Conservation (phyloP, 1,140 invertebrate species). For the Sitobion miscanthi region DNA sequence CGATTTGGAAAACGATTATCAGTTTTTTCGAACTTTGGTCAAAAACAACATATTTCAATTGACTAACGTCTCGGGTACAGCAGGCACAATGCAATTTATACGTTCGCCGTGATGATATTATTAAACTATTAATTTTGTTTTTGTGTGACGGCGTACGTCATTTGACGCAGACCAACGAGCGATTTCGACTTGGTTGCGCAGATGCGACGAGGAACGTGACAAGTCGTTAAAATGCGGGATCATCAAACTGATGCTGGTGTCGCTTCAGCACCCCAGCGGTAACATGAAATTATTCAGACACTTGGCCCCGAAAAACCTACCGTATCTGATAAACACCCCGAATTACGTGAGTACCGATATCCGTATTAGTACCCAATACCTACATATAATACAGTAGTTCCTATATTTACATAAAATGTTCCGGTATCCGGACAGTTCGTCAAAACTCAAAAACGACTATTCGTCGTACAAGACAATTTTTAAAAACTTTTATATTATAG, state of each 20-base stretch:
- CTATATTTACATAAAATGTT: too few species aligned
- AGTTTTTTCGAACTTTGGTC: background rate
- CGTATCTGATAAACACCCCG: background rate
- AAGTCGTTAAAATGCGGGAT: background rate
- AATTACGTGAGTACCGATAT: background rate
- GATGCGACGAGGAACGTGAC: background rate
- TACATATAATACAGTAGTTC: too few species aligned
- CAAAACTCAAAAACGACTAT: too few species aligned
- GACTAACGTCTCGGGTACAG: background rate
- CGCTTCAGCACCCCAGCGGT: background rate
- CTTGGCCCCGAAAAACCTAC: background rate
- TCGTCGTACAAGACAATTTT: too few species aligned
- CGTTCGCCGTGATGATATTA: too few species aligned
- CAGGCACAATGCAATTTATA: background rate
- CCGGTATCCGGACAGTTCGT: too few species aligned
- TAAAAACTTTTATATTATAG: too few species aligned
- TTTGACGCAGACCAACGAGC: background rate
- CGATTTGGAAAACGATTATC: background rate
- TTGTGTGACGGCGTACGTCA: background rate
- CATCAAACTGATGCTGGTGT: background rate
- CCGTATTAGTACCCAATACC: too few species aligned
- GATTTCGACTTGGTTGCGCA: background rate
- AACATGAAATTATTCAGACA: background rate
- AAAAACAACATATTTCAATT: background rate
- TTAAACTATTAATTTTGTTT: background rate